Evolutionary conservation across 2,113 vertebrate species (phyloP).

Genomic region (Percopsis transmontana): DNA sequence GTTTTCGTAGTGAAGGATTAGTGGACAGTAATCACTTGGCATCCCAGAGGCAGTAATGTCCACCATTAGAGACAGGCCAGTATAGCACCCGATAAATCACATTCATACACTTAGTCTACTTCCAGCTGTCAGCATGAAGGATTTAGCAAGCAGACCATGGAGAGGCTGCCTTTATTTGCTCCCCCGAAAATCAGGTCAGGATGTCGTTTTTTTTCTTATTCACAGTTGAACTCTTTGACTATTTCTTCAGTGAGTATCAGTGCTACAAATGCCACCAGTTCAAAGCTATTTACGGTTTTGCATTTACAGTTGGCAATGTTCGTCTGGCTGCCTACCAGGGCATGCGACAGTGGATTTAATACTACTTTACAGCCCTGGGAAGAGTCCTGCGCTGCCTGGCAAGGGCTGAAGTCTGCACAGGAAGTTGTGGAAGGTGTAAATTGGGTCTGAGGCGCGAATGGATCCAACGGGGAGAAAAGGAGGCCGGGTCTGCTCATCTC

Average conservation of each 20-base stretch:
- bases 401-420: not conserved
- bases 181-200: constrained; percentile 51
- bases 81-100: constrained; percentile 59
- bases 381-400: not conserved
- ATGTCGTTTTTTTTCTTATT: not conserved
- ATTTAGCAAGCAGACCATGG: constrained; percentile 59
- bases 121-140: constrained; percentile 60
- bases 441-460: constrained; percentile 3
- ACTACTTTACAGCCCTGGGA: not conserved
- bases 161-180: constrained; percentile 59
- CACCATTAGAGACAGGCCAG: constrained; percentile 58
- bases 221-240: not conserved
- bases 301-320: too few species aligned
- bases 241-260: not conserved
- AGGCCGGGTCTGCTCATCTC: constrained; percentile 7
- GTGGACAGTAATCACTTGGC: constrained; percentile 76
- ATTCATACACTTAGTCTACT: constrained; percentile 43
- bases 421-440: constrained; percentile 17
- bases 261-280: constrained; percentile 10
- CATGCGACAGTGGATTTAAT: constrained; percentile 9
- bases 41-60: constrained; percentile 65
- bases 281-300: constrained; percentile 4
- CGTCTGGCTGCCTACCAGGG: constrained; percentile 4
- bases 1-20: constrained; percentile 58
- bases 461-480: constrained; percentile 19